Evolutionary conservation across 2,888 invertebrate genomes (phyloP), one percentile per base, ranked within the genome.

Genomic region (Netelia fuscicornis): DNA sequence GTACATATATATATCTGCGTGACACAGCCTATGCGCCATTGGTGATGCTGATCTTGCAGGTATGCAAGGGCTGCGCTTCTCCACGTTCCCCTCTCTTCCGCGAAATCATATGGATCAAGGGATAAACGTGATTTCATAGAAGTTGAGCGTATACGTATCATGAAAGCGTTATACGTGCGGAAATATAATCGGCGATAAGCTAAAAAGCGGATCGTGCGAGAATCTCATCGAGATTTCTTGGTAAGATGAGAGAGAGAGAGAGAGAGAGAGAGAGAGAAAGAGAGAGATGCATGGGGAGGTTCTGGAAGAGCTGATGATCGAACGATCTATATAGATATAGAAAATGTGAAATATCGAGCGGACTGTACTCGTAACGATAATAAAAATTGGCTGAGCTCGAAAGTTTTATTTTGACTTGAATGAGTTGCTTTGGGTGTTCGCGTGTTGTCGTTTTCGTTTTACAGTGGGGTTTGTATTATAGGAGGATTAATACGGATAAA

Each of bases 101-200:
- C 64, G 75, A 75, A 62, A 75, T 75, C 48, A n/a, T 37, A 42
- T 58, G 71, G 71, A 58, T 71, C 71, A 17, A 37, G 58, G 17
- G 58, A 71, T 71, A 13, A 10, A 71, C 58, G 58, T 42, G 71
- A 58, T 71, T 58, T 58, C 56, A 20, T 42, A 56, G 71, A 71
- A 58, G 10, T 48, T 48, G 11, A 13, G 13, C 48, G 13, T 48
- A 48, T 48, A 48, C 13, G 13, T 48, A 37, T 10, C 25, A 23
- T 6, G 54, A 25, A 75, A 42, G 20, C 13, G 42, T 23, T 44
- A 48, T 64, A 48, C 52, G 25, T 9, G 37, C 64, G 23, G 52
- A 75, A 75, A 64, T 64, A 52, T 65, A 75, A 75, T 64, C 75
- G 64, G 54, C 30, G 75, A 64, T 75, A 65, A 30, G 76, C 76